Evolutionary conservation across 1,140 invertebrate species (phyloP).

Genomic region (Augochlora pura): DNA sequence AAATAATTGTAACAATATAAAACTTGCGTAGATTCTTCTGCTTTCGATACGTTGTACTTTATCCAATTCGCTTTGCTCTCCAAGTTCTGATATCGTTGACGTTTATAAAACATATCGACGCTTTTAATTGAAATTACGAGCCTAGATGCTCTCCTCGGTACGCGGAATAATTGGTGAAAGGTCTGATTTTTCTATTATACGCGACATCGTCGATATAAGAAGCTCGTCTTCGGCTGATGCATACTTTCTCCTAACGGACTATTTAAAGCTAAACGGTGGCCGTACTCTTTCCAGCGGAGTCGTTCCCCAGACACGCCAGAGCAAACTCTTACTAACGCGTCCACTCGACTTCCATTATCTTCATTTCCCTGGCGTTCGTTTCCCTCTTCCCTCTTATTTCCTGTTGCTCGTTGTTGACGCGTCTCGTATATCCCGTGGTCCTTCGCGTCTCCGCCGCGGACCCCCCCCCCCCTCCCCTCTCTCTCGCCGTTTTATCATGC

Average conservation of each 20-base stretch:
- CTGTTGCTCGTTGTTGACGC: background rate
- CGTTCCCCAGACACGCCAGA: background rate
- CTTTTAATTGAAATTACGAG: too few species aligned
- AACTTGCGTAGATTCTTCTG: too few species aligned
- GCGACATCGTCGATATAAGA: background rate
- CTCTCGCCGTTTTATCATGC: background rate
- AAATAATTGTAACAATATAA: too few species aligned
- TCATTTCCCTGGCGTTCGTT: background rate
- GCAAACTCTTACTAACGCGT: background rate
- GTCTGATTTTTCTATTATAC: background rate
- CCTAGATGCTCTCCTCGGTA: too few species aligned
- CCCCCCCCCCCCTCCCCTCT: too few species aligned
- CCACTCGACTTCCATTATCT: slow-evolving; percentile 22
- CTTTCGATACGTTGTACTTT: too few species aligned
- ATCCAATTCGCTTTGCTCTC: too few species aligned
- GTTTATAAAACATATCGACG: too few species aligned
- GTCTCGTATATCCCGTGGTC: background rate
- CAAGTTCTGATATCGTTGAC: too few species aligned
- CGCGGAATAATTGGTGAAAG: too few species aligned
- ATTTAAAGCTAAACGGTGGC: background rate
- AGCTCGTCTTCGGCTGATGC: background rate
- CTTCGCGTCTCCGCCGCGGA: background rate
- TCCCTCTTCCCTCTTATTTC: background rate
- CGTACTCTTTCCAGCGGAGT: background rate
- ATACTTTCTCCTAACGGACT: background rate